phyloP scores from a whole-genome alignment of 2,888 invertebrate species.

The Dorcus parallelipipedus region DNA sequence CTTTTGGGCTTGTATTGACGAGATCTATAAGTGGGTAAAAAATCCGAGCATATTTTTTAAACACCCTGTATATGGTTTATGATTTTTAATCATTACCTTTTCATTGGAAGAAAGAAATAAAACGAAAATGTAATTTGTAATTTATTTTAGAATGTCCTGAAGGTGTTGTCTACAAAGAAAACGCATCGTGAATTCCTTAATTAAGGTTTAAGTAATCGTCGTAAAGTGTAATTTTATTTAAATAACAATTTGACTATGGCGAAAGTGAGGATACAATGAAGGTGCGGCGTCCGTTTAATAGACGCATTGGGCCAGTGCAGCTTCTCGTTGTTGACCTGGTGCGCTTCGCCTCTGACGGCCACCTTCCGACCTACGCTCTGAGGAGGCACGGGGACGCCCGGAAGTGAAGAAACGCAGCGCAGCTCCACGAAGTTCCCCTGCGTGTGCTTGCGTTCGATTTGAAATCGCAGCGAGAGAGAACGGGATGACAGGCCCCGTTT shows the following conservation, averaged over 20 bases:
- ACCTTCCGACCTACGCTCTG: constrained; percentile 28
- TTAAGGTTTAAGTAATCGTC: too few relatives aligned
- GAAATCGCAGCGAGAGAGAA: constrained; percentile 31
- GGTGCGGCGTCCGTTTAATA: constrained; percentile 8
- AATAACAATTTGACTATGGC: not conserved
- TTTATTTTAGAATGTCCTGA: too few relatives aligned
- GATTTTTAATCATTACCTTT: too few relatives aligned
- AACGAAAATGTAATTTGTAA: too few relatives aligned
- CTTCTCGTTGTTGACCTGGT: constrained; percentile 36
- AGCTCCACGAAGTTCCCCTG: constrained; percentile 32
- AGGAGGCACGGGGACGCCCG: constrained; percentile 34
- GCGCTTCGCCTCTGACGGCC: constrained; percentile 26
- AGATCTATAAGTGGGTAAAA: too few relatives aligned
- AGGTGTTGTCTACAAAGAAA: too few relatives aligned
- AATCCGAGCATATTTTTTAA: too few relatives aligned
- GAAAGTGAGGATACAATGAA: constrained; percentile 5
- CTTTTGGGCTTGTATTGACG: too few relatives aligned
- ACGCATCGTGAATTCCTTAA: too few relatives aligned
- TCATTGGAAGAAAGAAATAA: too few relatives aligned
- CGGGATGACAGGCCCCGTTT: constrained; percentile 31
- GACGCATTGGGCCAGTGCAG: constrained; percentile 30
- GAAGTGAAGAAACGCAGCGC: constrained; percentile 36
- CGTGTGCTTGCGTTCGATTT: constrained; percentile 32
- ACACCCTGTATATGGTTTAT: too few relatives aligned
- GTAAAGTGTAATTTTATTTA: too few relatives aligned